These are phyloP conservation scores for Hylaea fasciaria DNA, from an alignment of 2,888 invertebrate species.

Conservation along the genomic window DNA sequence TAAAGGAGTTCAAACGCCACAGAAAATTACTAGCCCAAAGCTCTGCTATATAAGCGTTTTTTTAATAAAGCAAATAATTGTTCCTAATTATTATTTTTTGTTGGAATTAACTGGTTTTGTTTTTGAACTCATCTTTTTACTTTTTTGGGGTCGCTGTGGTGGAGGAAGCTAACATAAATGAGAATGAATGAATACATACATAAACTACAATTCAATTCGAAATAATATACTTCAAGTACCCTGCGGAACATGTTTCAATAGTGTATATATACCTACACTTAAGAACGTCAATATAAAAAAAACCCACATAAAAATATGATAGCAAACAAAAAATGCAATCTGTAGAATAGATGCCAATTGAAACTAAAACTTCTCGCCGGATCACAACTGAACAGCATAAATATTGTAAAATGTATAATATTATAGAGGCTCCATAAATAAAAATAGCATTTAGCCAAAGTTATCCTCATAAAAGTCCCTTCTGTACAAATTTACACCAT, in stretches of 20 bases:
- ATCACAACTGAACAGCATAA: too few species aligned
- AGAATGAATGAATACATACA: neutral
- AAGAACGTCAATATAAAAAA: too few species aligned
- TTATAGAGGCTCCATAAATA: neutral
- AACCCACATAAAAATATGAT: too few species aligned
- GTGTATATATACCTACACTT: too few species aligned
- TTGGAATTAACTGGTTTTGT: slow-evolving; percentile 2
- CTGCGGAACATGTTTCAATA: too few species aligned
- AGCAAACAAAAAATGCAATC: too few species aligned
- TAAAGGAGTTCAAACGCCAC: slow-evolving; percentile 70
- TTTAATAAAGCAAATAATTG: slow-evolving; percentile 41
- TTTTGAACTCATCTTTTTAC: neutral
- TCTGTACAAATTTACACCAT: slow-evolving; percentile 19
- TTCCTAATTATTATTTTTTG: slow-evolving; percentile 42
- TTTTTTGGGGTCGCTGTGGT: neutral
- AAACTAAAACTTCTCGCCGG: too few species aligned
- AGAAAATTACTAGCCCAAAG: slow-evolving; percentile 53
- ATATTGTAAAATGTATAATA: too few species aligned
- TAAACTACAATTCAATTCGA: neutral
- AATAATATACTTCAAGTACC: too few species aligned
- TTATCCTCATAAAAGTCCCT: neutral
- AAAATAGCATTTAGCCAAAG: neutral
- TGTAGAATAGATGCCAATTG: too few species aligned
- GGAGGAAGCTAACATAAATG: neutral
- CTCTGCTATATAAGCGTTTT: slow-evolving; percentile 37